Evolutionary conservation across 2,113 vertebrate species (phyloP).

Genomic region (Cryptomyrus ogoouensis): DNA sequence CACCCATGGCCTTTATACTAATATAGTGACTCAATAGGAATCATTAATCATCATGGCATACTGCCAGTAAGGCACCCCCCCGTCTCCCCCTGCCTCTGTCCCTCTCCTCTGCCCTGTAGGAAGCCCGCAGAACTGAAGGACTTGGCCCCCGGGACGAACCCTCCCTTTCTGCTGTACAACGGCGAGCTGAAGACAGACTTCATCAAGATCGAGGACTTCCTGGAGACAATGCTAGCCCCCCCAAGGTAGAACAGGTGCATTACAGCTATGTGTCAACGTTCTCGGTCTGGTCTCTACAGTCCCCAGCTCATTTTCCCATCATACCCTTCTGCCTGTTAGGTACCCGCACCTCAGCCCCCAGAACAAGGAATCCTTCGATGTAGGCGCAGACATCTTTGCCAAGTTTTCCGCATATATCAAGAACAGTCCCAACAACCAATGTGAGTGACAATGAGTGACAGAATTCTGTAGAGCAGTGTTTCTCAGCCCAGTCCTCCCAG

Average conservation of each 20-base stretch:
- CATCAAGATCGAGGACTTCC: slow-evolving; percentile 95
- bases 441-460: slow-evolving; percentile 57
- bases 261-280: neutral
- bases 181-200: slow-evolving; percentile 93
- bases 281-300: neutral
- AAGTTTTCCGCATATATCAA: slow-evolving; percentile 94
- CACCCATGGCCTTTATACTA: slow-evolving; percentile 42
- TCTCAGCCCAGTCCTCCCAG: neutral
- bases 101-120: slow-evolving; percentile 51
- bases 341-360: slow-evolving; percentile 81
- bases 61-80: neutral
- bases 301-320: neutral
- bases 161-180: slow-evolving; percentile 88
- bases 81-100: neutral
- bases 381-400: slow-evolving; percentile 87
- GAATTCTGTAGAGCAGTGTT: neutral
- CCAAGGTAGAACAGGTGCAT: slow-evolving; percentile 63
- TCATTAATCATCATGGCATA: slow-evolving; percentile 7
- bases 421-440: slow-evolving; percentile 74
- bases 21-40: slow-evolving; percentile 31
- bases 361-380: slow-evolving; percentile 87
- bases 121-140: slow-evolving; percentile 87
- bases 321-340: slow-evolving; percentile 52
- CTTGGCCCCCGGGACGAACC: slow-evolving; percentile 86
- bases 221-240: slow-evolving; percentile 83